A percentile compares a stretch with the other conserved stretches of the same genome.
Conservation (phyloP, 2,113 vertebrate genomes). For the Saguinus imperator region DNA sequence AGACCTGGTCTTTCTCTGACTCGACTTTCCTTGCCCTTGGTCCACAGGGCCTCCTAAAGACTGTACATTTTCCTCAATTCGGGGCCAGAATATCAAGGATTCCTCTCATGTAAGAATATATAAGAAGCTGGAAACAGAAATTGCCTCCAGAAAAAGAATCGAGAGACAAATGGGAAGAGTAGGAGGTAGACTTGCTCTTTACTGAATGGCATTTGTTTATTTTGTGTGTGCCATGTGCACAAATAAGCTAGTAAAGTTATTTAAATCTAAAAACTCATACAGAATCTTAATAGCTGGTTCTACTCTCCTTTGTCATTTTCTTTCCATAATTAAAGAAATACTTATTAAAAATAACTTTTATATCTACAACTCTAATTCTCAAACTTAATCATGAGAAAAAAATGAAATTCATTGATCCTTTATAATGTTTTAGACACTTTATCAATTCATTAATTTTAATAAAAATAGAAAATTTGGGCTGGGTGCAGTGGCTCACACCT, state of each 20-base stretch:
- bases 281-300: background rate
- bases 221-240: background rate
- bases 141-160: background rate
- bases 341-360: background rate
- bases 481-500: too few relatives aligned
- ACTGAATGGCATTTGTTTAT: background rate
- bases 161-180: too few relatives aligned
- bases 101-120: background rate
- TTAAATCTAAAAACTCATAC: background rate
- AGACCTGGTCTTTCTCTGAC: background rate
- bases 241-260: background rate
- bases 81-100: background rate
- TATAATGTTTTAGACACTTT: background rate
- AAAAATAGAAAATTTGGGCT: background rate
- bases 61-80: background rate
- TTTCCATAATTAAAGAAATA: background rate
- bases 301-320: background rate
- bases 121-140: background rate
- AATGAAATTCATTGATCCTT: background rate
- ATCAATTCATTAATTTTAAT: background rate
- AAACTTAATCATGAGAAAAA: background rate
- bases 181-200: background rate
- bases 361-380: background rate
- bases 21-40: background rate
- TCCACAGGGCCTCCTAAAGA: background rate